These are phyloP conservation scores for Threskiornis aethiopicus DNA, from an alignment of 2,797 vertebrate species.

Conservation along the genomic window DNA sequence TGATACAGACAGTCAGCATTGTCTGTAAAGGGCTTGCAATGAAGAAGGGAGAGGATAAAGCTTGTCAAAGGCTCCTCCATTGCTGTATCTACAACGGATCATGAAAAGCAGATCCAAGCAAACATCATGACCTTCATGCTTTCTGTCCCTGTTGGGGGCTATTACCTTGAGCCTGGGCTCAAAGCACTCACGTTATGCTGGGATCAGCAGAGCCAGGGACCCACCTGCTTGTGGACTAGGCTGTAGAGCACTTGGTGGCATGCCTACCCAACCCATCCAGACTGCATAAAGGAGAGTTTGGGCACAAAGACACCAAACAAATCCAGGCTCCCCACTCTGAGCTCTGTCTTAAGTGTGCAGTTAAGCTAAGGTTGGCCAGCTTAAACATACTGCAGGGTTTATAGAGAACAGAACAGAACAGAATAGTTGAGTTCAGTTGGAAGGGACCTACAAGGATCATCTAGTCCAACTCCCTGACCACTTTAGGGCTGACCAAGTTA, in stretches of 20 bases:
- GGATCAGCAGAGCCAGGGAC: neutral
- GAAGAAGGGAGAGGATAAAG: neutral
- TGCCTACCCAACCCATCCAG: neutral
- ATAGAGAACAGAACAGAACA: neutral
- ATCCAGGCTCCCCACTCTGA: neutral
- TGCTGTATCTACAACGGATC: neutral
- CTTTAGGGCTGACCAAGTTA: neutral
- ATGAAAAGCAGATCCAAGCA: neutral
- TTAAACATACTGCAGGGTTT: neutral
- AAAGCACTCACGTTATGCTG: neutral
- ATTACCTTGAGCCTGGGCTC: neutral
- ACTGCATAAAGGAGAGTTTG: neutral
- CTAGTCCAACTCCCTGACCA: neutral
- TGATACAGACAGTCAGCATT: neutral
- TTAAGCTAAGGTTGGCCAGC: neutral
- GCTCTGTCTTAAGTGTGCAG: neutral
- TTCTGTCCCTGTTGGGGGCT: neutral
- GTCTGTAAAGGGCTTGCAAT: neutral
- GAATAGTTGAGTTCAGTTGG: neutral
- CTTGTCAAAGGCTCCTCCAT: neutral
- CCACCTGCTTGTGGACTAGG: neutral
- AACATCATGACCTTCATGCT: neutral
- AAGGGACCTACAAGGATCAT: neutral
- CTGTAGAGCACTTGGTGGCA: neutral
- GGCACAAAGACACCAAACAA: neutral